Base-by-base conservation (phyloP, 2,888 invertebrate species). In the Germaria angustata region DNA sequence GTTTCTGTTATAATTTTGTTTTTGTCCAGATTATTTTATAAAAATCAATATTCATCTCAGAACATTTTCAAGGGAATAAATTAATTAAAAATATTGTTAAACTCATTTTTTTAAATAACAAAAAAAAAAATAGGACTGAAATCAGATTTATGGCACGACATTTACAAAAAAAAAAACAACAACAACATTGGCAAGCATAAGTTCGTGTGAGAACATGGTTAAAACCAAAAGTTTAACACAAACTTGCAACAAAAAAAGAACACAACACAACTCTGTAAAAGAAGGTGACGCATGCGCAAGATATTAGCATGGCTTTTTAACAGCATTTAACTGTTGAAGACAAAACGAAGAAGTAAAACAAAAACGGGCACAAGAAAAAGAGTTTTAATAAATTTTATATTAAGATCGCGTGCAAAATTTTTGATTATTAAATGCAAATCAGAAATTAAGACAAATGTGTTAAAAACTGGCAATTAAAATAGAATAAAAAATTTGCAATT, bases 371-470 rank as follows among this genome's bases (percentile, higher is more conserved):
- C 15, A 17, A 39, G 55, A 44, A 63, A 68, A 55, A 69, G 46
- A 59, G 75, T 53, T 71, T 82, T 79, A 82, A 82, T 82, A 79
- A 82, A 82, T 82, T 75, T 79, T 79, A 78, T 79, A 82, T 82
- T 79, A 71, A 82, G 82, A 82, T 82, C 82, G 82, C 82, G 82
- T 82, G 82, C 82, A 79, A 72, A 34, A 66, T 80, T 80, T 80
- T 80, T 66, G 79, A 79, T 78, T 82, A 82, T 82, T 82, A 79
- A 82, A 82, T 82, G 82, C 82, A 82, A 82, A 82, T 82, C 82
- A 75, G 75, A 82, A 82, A 82, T 82, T 82, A 82, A 79, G 82
- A 82, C 82, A 82, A 79, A 82, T 82, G 82, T 79, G 82, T 82
- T 82, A 82, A 82, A 82, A 82, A 69, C 75, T 65, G 82, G 82